phyloP scores from a whole-genome alignment of 2,113 vertebrate genomes.

The Bostrychus sinensis region DNA sequence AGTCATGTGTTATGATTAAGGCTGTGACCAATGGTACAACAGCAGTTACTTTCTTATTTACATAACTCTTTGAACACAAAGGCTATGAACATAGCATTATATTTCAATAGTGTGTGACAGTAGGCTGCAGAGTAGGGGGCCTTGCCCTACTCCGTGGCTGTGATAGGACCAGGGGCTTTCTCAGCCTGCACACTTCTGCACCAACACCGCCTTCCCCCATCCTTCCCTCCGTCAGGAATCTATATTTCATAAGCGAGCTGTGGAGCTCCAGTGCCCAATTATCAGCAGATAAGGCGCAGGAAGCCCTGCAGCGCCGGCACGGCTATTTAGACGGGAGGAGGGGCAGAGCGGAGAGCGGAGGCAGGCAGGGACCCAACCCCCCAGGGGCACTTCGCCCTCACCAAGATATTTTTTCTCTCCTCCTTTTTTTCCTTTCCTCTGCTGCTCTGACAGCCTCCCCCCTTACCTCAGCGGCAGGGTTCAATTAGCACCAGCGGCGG shows the following conservation, averaged over 20 bases:
- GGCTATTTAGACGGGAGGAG: constrained; percentile 78
- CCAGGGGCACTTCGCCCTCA: constrained; percentile 78
- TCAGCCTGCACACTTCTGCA: constrained; percentile 66
- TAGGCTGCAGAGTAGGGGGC: constrained; percentile 52
- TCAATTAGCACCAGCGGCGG: constrained; percentile 81
- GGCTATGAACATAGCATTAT: constrained; percentile 63
- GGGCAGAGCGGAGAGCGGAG: constrained; percentile 65
- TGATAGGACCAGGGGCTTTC: constrained; percentile 71
- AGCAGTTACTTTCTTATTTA: constrained; percentile 36
- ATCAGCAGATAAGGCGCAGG: constrained; percentile 82
- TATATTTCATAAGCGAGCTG: constrained; percentile 85
- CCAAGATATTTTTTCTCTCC: constrained; percentile 55
- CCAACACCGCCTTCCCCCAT: constrained; percentile 41
- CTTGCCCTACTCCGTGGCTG: constrained; percentile 59
- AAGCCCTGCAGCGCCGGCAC: constrained; percentile 80
- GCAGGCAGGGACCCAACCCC: constrained; percentile 78
- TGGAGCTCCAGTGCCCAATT: constrained; percentile 82
- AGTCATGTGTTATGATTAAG: no score
- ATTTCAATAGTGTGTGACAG: constrained; percentile 62
- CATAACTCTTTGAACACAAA: constrained; percentile 48
- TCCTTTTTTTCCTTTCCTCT: constrained; percentile 43
- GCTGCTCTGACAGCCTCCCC: constrained; percentile 63
- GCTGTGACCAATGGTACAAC: constrained; percentile 22
- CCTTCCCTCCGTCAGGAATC: constrained; percentile 78
- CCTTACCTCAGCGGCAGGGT: constrained; percentile 78